Conservation (phyloP, 2,888 invertebrate species). For the Lathronympha strigana region DNA sequence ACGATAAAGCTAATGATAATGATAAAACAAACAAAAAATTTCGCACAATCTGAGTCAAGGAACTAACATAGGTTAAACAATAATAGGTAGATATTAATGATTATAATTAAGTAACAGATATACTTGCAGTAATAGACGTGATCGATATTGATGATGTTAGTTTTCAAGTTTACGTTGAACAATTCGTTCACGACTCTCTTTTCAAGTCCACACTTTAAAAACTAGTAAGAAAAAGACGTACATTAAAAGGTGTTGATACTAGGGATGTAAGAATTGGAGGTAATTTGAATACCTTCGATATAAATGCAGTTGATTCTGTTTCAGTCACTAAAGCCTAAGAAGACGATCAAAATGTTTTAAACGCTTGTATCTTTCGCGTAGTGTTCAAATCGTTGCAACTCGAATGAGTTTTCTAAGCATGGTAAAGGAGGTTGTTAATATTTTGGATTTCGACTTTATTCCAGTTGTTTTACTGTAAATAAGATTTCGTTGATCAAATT, state of each 20-base stretch:
- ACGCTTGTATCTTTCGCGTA: slow-evolving; percentile 37
- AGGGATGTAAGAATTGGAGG: slow-evolving; percentile 12
- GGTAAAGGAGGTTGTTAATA: slow-evolving; percentile 48
- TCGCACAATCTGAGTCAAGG: slow-evolving; percentile 81
- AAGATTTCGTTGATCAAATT: slow-evolving; percentile 67
- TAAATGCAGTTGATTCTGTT: slow-evolving; percentile 18
- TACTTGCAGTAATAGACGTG: slow-evolving; percentile 56
- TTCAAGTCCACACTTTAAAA: slow-evolving; percentile 24
- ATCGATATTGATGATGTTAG: slow-evolving; percentile 36
- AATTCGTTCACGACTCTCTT: slow-evolving; percentile 28
- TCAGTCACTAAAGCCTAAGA: slow-evolving; percentile 23
- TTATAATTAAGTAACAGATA: slow-evolving; percentile 60
- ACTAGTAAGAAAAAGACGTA: slow-evolving; percentile 19
- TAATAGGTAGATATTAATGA: slow-evolving; percentile 62
- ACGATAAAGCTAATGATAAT: slow-evolving; percentile 58
- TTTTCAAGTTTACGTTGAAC: slow-evolving; percentile 28
- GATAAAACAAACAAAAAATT: slow-evolving; percentile 71
- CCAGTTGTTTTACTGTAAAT: slow-evolving; percentile 68
- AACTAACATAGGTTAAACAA: slow-evolving; percentile 75
- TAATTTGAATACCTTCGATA: slow-evolving; percentile 13
- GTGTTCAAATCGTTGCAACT: slow-evolving; percentile 42
- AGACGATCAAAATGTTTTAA: slow-evolving; percentile 26
- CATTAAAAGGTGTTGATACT: slow-evolving; percentile 24
- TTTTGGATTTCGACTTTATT: slow-evolving; percentile 53
- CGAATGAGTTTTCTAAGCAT: slow-evolving; percentile 40